A percentile compares a stretch with the other conserved stretches of the same genome.
phyloP scores from a whole-genome alignment of 1,140 invertebrate species.

The Rhopalosiphum padi region DNA sequence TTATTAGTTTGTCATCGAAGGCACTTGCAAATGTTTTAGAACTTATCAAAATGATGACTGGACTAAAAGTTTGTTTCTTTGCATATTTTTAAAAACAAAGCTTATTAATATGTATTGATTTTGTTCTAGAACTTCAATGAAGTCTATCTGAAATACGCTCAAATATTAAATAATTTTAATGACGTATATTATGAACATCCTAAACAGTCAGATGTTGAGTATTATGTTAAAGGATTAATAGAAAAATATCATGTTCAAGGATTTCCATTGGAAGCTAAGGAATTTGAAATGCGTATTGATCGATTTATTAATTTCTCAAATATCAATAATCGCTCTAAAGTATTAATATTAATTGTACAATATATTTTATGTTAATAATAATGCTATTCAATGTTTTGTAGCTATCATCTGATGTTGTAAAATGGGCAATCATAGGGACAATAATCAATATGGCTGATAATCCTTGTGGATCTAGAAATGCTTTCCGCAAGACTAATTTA shows the following conservation, averaged over 20 bases:
- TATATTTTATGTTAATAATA: background rate
- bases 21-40: conserved; percentile 40
- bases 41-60: conserved; percentile 55
- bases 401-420: background rate
- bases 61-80: conserved; percentile 9
- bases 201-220: conserved; percentile 15
- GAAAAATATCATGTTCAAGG: conserved; percentile 48
- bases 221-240: background rate
- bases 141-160: conserved; percentile 29
- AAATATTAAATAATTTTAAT: conserved; percentile 39
- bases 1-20: conserved; percentile 28
- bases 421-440: conserved; percentile 37
- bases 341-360: background rate
- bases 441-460: conserved; percentile 44
- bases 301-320: conserved; percentile 37
- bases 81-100: background rate
- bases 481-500: conserved; percentile 47
- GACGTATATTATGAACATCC: background rate
- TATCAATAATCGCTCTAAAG: conserved; percentile 30
- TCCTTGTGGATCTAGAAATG: conserved; percentile 54
- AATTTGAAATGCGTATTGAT: conserved; percentile 51
- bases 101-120: background rate
- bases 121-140: conserved; percentile 40
- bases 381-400: background rate
- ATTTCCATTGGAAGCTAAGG: conserved; percentile 52